Conservation (phyloP, 2,888 invertebrate species). For the Tenthredo mesomela region DNA sequence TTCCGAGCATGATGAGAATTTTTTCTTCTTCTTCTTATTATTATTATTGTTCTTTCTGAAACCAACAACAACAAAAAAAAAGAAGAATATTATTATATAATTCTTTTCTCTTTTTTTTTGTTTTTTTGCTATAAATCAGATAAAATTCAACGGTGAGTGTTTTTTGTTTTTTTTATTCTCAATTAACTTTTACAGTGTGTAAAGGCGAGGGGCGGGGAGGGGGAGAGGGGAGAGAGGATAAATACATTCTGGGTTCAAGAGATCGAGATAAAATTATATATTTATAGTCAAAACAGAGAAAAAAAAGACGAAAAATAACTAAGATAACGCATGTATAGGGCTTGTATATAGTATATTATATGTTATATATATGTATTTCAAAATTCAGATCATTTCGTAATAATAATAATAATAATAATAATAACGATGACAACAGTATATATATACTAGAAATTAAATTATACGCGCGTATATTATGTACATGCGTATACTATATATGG, state of each 20-base stretch:
- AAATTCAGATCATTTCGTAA: background rate
- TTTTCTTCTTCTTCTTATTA: background rate
- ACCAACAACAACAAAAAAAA: background rate
- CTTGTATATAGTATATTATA: too few species aligned
- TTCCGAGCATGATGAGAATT: conserved; percentile 60
- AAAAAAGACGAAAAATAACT: background rate
- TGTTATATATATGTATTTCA: background rate
- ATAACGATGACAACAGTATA: too few species aligned
- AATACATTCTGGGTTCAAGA: too few species aligned
- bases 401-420: too few species aligned
- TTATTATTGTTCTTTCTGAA: background rate
- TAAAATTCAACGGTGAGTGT: background rate
- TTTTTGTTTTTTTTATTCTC: background rate
- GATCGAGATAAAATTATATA: background rate
- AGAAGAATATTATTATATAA: background rate
- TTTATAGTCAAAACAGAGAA: background rate
- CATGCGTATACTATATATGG: too few species aligned
- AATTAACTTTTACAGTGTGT: too few species aligned
- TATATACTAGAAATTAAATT: too few species aligned
- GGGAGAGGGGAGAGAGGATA: too few species aligned
- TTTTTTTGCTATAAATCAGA: too few species aligned
- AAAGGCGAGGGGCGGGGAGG: too few species aligned
- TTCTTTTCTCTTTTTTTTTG: too few species aligned
- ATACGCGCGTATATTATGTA: too few species aligned
- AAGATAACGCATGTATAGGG: background rate